A percentile compares a stretch with the other conserved stretches of the same genome.
These are phyloP conservation scores for Clamator glandarius DNA, from an alignment of 2,797 vertebrate species.

Conservation along the genomic window DNA sequence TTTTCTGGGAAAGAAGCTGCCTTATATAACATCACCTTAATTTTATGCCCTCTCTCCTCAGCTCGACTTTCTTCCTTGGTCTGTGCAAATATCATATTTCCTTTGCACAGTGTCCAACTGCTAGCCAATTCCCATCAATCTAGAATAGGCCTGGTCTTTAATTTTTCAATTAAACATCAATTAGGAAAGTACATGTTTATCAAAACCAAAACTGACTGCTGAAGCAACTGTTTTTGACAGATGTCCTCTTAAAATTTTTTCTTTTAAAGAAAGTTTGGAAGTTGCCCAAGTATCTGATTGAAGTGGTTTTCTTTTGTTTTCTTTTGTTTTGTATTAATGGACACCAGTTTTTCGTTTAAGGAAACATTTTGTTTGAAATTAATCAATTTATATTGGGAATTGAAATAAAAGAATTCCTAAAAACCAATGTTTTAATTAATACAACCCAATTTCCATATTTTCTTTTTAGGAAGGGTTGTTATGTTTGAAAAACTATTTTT, in stretches of 20 bases:
- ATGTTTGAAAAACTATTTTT: neutral
- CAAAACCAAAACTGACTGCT: neutral
- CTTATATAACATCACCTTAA: neutral
- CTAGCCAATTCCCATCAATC: neutral
- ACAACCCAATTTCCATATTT: neutral
- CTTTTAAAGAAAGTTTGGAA: neutral
- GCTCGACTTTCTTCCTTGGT: neutral
- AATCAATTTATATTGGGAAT: neutral
- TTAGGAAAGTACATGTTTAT: neutral
- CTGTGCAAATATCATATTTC: neutral
- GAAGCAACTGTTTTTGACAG: neutral
- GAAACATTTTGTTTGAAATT: neutral
- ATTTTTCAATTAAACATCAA: conserved; percentile 11
- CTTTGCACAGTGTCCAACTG: neutral
- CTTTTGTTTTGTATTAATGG: neutral
- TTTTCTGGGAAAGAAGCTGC: neutral
- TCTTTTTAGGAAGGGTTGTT: neutral
- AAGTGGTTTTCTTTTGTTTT: neutral
- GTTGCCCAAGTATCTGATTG: neutral
- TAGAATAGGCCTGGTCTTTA: neutral
- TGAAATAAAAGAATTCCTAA: neutral
- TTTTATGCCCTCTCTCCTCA: neutral
- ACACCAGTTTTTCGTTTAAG: neutral
- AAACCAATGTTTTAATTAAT: neutral
- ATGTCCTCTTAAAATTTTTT: neutral